phyloP scores from a whole-genome alignment of 2,888 invertebrate genomes.

The Steinernema carpocapsae region DNA sequence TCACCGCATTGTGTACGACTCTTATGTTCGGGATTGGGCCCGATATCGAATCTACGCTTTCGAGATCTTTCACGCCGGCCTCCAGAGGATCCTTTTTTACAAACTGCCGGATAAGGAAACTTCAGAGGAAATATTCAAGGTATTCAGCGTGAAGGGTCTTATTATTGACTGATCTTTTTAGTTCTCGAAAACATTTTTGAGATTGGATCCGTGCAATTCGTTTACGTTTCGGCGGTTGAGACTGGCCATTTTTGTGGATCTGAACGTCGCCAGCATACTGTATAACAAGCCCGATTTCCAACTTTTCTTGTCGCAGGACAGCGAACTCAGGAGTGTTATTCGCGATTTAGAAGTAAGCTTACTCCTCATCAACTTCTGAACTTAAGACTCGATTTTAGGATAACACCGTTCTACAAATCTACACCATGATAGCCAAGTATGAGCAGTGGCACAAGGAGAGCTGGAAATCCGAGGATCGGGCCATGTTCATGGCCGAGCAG shows the following conservation, averaged over 20 bases:
- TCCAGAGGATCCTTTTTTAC: not conserved
- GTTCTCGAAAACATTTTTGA: not conserved
- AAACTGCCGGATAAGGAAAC: not conserved
- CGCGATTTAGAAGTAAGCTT: slow-evolving; percentile 18
- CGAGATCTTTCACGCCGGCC: slow-evolving; percentile 5
- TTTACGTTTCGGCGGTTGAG: not conserved
- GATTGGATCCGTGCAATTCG: not conserved
- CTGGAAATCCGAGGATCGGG: not conserved
- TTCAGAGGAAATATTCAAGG: too few species aligned
- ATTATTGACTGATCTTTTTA: not conserved
- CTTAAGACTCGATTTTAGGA: not conserved
- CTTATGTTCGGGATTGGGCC: too few species aligned
- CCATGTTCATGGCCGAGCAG: not conserved
- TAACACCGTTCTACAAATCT: not conserved
- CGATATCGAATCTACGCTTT: not conserved
- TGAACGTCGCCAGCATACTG: not conserved
- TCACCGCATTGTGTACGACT: too few species aligned
- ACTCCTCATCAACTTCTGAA: not conserved
- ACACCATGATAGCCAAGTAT: not conserved
- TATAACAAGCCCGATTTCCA: not conserved
- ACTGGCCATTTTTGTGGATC: not conserved
- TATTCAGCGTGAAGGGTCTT: not conserved
- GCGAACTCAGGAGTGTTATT: not conserved
- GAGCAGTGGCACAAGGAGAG: not conserved
- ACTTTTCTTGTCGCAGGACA: not conserved